Base-by-base conservation (phyloP, 1,140 invertebrate species). In the Bombus balteatus region DNA sequence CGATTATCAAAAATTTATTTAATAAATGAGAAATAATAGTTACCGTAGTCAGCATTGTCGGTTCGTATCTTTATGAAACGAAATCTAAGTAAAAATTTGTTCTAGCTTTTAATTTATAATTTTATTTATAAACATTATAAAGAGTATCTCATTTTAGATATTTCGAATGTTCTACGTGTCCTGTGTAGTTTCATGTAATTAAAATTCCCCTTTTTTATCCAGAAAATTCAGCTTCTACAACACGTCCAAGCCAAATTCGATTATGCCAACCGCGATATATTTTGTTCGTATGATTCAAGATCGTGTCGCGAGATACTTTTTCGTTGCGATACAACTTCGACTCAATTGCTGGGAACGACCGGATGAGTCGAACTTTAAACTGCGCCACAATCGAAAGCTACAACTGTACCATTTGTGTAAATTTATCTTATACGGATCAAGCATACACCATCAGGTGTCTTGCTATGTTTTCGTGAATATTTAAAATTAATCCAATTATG, bases 281-380 rank as follows among this genome's bases (percentile, higher is more conserved):
- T 53, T 57, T 5, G 53, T 32, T 13, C 37, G 34, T 81, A 32
- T 37, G 66, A 90, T 89, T 90, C 88, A 79, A 47, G 73, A 59
- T n/a, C 86, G 62, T 41, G 65, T 68, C 62, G 41, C 66, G 88
- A 57, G 71, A 79, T 65, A 47, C 25, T 79, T 89, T 85, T 89
- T 82, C 78, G 37, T 6, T 39, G 76, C 78, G 85, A 85, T 85
- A 85, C 43, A 78, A 87, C 85, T 90, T 87, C 89, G 88, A 89
- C 89, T 85, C 47, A 77, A 15, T 89, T 90, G n/a, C 39, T 12
- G 15, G 22, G 18, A 39, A 79, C 62, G 34, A 62, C 65, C 59
- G 22, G 37, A 82, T 37, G 32, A 78, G 43, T 39, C 41, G 47
- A 78, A 78, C 59, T 78, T 78, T 39, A 39, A 78, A 78, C 59